Evolutionary conservation across 2,888 invertebrate species (phyloP).

Genomic region (Agriopis marginaria): DNA sequence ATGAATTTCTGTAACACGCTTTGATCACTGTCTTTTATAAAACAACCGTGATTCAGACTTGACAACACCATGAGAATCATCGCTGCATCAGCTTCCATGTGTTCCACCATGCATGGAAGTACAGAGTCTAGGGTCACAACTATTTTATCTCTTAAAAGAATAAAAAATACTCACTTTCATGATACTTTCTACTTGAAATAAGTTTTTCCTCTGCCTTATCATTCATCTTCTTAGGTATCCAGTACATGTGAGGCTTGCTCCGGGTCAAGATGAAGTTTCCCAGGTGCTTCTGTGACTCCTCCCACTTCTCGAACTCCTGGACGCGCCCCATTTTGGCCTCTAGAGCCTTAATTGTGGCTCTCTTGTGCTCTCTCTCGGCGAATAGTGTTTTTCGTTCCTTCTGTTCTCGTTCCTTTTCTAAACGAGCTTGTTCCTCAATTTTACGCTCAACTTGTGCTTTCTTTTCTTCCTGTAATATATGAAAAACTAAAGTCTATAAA

Average conservation of each 20-base stretch:
- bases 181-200: slow-evolving; percentile 86
- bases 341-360: slow-evolving; percentile 94
- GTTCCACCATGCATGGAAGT: not conserved
- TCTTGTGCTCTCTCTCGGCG: slow-evolving; percentile 93
- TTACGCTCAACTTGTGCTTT: slow-evolving; percentile 95
- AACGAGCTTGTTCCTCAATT: slow-evolving; percentile 95
- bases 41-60: too few relatives aligned
- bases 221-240: slow-evolving; percentile 93
- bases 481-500: not conserved
- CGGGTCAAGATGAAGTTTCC: slow-evolving; percentile 95
- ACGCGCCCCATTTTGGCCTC: slow-evolving; percentile 96
- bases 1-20: too few relatives aligned
- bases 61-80: too few relatives aligned
- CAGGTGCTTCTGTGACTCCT: slow-evolving; percentile 89
- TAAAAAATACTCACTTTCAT: slow-evolving; percentile 86
- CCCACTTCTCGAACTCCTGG: slow-evolving; percentile 96
- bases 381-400: slow-evolving; percentile 95
- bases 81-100: too few relatives aligned
- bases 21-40: too few relatives aligned
- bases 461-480: slow-evolving; percentile 72
- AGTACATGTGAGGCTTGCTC: slow-evolving; percentile 94
- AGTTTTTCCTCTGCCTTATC: slow-evolving; percentile 89
- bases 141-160: not conserved
- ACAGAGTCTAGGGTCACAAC: not conserved
- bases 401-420: slow-evolving; percentile 93